Evolutionary conservation across 1,140 invertebrate genomes (phyloP).

Genomic region (Rhagoletis zephyria): DNA sequence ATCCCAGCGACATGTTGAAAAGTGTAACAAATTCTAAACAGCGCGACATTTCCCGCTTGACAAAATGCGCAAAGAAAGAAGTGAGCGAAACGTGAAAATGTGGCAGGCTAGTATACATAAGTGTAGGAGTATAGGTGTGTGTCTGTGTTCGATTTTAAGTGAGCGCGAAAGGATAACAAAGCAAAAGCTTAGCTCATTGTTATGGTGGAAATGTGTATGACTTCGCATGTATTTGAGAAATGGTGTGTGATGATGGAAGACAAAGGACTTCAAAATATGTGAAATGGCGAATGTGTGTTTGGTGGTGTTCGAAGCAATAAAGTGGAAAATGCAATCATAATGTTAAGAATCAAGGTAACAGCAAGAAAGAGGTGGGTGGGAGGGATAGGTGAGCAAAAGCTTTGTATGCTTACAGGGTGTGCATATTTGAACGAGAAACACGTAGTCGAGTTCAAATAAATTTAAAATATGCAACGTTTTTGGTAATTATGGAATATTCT

Average conservation of each 20-base stretch:
- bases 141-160: background rate
- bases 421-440: too few relatives aligned
- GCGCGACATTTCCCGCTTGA: slow-evolving; percentile 24
- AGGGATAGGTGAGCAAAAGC: too few relatives aligned
- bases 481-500: too few relatives aligned
- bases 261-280: background rate
- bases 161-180: slow-evolving; percentile 31
- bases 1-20: background rate
- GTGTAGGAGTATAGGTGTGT: background rate
- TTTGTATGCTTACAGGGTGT: too few relatives aligned
- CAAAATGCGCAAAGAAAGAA: slow-evolving; percentile 19
- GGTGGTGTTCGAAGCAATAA: background rate
- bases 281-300: background rate
- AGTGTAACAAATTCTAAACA: slow-evolving; percentile 52
- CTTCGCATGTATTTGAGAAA: background rate
- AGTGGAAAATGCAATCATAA: slow-evolving; percentile 7
- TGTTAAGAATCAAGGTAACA: background rate
- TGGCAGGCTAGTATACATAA: background rate
- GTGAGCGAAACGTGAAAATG: slow-evolving; percentile 21
- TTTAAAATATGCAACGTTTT: too few relatives aligned
- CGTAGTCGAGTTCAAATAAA: too few relatives aligned
- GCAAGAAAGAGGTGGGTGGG: too few relatives aligned
- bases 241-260: background rate
- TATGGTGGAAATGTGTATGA: background rate
- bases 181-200: slow-evolving; percentile 5